Base-by-base conservation (phyloP, 1,140 invertebrate species). In the Scaptomyza pallida region DNA sequence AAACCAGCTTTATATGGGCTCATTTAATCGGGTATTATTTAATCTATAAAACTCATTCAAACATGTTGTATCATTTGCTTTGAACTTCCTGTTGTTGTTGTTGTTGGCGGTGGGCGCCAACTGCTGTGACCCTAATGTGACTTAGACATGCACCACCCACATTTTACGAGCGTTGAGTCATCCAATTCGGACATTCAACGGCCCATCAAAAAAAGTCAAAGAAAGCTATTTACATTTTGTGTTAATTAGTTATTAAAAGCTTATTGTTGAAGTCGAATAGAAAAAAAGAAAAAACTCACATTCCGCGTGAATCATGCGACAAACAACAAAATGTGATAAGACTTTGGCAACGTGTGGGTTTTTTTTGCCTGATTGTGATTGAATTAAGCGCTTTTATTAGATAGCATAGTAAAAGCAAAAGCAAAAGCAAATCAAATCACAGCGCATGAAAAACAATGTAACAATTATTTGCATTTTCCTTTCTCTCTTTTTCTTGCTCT, bases 91-190 rank as follows among this genome's bases (percentile, higher is more conserved):
- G 77, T 77, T 72, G 41, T 35, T 69, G 35, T n/a, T n/a, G n/a
- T 77, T 81, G 77, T 77, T 72, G 41, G 41, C 75, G 35, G n/a
- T n/a, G n/a, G n/a, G n/a, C n/a, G n/a, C 37, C 55, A 41, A 72
- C 57, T 70, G n/a, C n/a, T n/a, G n/a, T n/a, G 56, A 68, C 62
- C 79, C 77, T 86, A 85, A 85, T 88, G 81, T 68, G 73, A 74
- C 48, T 78, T 56, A 35, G 80, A 88, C 81, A 85, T 85, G 81
- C 81, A 80, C 43, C 47, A 21, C 30, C 62, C 56, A 62, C 70
- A 54, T 68, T 73, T n/a, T 57, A 44, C 55, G 52, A 50, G 26
- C 52, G 68, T 80, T 85, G 80, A 85, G 68, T 83, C 80, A 83
- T 86, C 80, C 55, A 4, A 2, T 21, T 21, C 21, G 21, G 21